Conservation (phyloP, 2,113 vertebrate genomes). For the Dipodomys stephensi region DNA sequence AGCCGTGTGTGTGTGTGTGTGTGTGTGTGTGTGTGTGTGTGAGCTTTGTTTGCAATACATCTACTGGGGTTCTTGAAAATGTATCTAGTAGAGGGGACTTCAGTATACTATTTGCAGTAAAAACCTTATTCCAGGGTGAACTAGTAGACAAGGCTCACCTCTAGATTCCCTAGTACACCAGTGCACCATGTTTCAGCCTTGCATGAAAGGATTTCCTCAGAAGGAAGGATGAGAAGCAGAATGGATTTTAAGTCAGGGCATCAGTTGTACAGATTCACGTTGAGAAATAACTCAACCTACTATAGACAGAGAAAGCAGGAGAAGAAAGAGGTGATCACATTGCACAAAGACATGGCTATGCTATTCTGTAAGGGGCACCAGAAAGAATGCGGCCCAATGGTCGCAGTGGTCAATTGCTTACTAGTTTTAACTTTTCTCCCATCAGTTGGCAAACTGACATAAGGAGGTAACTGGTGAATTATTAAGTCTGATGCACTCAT, state of each 20-base stretch:
- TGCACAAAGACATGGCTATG: background rate
- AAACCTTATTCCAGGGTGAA: background rate
- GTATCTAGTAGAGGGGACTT: background rate
- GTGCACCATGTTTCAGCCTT: background rate
- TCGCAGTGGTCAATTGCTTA: background rate
- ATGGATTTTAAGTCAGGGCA: background rate
- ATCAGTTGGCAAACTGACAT: background rate
- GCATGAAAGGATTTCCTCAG: background rate
- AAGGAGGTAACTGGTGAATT: background rate
- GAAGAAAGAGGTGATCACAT: background rate
- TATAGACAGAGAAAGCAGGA: no score
- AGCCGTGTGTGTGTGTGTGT: no score
- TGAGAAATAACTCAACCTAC: background rate
- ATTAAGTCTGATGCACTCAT: background rate
- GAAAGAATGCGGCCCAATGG: no score
- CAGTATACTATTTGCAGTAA: background rate
- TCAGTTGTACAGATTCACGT: background rate
- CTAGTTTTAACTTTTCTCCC: background rate
- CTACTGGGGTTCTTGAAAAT: background rate
- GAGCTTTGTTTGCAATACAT: background rate
- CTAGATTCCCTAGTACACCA: background rate
- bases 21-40: no score
- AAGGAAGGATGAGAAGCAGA: background rate
- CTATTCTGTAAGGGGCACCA: background rate
- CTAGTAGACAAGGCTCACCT: background rate